Evolutionary conservation across 2,797 vertebrate genomes (phyloP), one percentile per base, ranked within the genome.

Genomic region (Phrynocephalus vlangalii): DNA sequence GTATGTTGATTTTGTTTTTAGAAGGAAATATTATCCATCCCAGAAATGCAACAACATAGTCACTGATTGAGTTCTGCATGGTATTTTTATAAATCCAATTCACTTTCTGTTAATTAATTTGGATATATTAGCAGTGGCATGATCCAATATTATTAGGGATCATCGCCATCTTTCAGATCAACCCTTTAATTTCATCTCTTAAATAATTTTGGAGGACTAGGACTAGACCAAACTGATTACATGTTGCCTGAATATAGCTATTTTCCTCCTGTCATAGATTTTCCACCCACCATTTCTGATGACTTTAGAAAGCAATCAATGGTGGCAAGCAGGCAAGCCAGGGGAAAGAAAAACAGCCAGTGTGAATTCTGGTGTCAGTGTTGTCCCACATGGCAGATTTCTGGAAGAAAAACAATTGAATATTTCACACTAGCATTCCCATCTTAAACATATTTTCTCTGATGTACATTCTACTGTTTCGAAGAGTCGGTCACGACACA

Each of bases 51-150:
- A 30, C 38, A 67, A 4, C 3, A 3, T 7, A 56, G 15, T 18
- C 5, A 70, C 77, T 90, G 60, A 38, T 75, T 83, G 88, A 72
- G 72, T 85, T 92, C 83, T 63, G 0, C 52, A 76, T 83, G 91
- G 83, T 93, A 83, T 89, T 93, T 90, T 87, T 90, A 92, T 93
- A 89, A 90, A 91, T 89, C 87, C 89, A 86, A 38, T 78, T 88
- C 84, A 92, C 82, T 91, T 90, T 76, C 79, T 88, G 52, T 88
- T 82, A 70, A 91, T 86, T 91, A 90, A 86, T 87, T 89, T 89
- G 86, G 30, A 76, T 73, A 50, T 86, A 85, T 87, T 88, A 90
- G 67, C 79, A 81, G 80, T 72, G 82, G 71, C 48, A 82, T 52
- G 30, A 56, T 89, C 88, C 30, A 10, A 84, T 83, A n/a, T 87